A percentile compares a stretch with the other conserved stretches of the same genome.
phyloP scores from a whole-genome alignment of 23 tunicate genomes.

The Ascidia mentula region DNA sequence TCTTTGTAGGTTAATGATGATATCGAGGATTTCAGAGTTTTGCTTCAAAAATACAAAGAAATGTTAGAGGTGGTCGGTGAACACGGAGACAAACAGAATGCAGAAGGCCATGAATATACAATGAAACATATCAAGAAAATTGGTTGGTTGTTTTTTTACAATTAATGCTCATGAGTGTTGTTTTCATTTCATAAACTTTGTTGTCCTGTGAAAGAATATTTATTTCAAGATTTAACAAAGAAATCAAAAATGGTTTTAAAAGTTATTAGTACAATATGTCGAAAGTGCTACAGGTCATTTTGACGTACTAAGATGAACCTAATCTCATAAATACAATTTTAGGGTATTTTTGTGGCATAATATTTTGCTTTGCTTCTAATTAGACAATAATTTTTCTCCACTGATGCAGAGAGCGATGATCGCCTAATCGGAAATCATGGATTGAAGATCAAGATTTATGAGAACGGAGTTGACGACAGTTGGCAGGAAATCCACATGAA shows the following conservation, averaged over 20 bases:
- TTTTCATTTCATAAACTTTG: too few relatives aligned
- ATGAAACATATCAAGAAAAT: constrained; percentile 84
- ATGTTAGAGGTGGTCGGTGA: constrained; percentile 28
- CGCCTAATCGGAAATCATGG: constrained; percentile 56
- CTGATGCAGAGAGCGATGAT: too few relatives aligned
- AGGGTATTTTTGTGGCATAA: too few relatives aligned
- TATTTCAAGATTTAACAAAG: too few relatives aligned
- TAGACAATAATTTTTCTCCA: too few relatives aligned
- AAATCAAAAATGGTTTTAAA: too few relatives aligned
- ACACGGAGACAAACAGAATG: constrained; percentile 24
- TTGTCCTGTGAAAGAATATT: too few relatives aligned
- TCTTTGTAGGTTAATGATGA: constrained; percentile 54
- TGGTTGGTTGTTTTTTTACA: constrained; percentile 19
- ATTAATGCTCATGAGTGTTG: background rate
- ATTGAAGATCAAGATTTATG: constrained; percentile 51
- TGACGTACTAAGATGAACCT: too few relatives aligned
- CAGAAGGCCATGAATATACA: constrained; percentile 23
- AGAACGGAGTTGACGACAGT: constrained; percentile 52
- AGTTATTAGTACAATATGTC: too few relatives aligned
- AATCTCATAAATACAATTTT: too few relatives aligned
- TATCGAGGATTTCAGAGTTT: constrained; percentile 31
- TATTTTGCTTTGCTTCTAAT: too few relatives aligned
- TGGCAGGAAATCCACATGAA: constrained; percentile 39
- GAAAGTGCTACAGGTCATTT: too few relatives aligned
- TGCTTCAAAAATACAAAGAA: constrained; percentile 50